Evolutionary conservation across 2,888 invertebrate species (phyloP), one percentile per base, ranked within the genome.

Genomic region (Labia minor): DNA sequence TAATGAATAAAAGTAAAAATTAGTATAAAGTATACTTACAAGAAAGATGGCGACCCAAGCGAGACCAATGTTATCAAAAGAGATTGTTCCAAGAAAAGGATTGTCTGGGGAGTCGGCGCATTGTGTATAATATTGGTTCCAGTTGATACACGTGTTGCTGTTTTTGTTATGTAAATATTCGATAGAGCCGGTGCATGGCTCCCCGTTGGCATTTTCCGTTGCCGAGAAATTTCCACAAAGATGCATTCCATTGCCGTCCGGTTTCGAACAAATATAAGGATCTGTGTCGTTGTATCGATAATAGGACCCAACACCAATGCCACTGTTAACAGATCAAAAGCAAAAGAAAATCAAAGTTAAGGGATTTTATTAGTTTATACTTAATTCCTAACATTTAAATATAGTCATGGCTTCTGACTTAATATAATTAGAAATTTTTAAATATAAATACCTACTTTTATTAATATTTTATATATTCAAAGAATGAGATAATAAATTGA

Each of bases 31-130:
- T n/a, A 66, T 70, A 84, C 87, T 89, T 82, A 97, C 98, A 85
- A 99, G 86, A 82, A 99, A 99, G 79, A 99, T 99, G 72, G 99
- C 98, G 71, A 99, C 97, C 98, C 99, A 99, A 20, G 99, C 99
- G 74, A 99, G 87, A 71, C 99, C 99, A 75, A 99, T 99, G 80
- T 99, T 99, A 81, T 99, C 99, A 79, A 99, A 99, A 61, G 96
- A 96, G 75, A 99, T 98, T 68, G 99, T 96, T 69, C 98, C 98
- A 80, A 95, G 94, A 79, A 98, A 99, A 14, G 99, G 99, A 82
- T 99, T 99, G 74, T 89, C 86, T 66, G 92, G 95, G 72, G 92
- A 88, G 70, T 95, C 89, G 70, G 88, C 87, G 80, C 99, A 99
- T 75, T 90, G 88, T 65, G 92, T 94, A 78, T 98, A 99, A 81